Percentiles rank a stretch among this genome's conserved stretches.
phyloP scores from a whole-genome alignment of 2,113 vertebrate species.

The Physeter macrocephalus region DNA sequence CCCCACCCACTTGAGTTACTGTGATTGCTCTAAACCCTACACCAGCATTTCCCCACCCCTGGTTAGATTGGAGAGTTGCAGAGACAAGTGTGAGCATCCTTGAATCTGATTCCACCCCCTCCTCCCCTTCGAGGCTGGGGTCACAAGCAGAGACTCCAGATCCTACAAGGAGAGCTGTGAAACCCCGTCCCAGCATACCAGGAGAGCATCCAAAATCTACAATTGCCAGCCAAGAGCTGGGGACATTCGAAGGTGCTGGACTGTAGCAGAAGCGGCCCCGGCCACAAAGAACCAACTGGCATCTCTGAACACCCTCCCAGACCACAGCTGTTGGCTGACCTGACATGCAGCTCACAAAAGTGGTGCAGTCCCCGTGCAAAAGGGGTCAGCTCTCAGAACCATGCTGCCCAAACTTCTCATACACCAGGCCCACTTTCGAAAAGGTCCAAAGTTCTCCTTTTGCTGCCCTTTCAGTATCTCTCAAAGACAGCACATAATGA shows the following conservation, averaged over 20 bases:
- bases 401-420: too few species aligned
- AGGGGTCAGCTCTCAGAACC: not conserved
- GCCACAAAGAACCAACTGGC: not conserved
- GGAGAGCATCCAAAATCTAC: not conserved
- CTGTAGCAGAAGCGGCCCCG: not conserved
- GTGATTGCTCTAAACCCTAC: not conserved
- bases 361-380: not conserved
- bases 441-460: not conserved
- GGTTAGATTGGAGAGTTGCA: not conserved
- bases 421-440: not conserved
- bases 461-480: not conserved
- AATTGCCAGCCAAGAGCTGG: not conserved
- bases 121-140: not conserved
- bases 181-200: not conserved
- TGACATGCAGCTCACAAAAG: not conserved
- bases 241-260: not conserved
- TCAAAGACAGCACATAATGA: not conserved
- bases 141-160: not conserved
- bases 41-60: not conserved
- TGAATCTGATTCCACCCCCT: not conserved
- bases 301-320: not conserved
- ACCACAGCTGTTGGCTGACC: not conserved
- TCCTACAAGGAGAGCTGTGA: not conserved
- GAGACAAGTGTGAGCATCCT: not conserved
- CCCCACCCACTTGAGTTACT: not conserved